phyloP scores from a whole-genome alignment of 2,888 invertebrate species.

The Schizaphis graminum region DNA sequence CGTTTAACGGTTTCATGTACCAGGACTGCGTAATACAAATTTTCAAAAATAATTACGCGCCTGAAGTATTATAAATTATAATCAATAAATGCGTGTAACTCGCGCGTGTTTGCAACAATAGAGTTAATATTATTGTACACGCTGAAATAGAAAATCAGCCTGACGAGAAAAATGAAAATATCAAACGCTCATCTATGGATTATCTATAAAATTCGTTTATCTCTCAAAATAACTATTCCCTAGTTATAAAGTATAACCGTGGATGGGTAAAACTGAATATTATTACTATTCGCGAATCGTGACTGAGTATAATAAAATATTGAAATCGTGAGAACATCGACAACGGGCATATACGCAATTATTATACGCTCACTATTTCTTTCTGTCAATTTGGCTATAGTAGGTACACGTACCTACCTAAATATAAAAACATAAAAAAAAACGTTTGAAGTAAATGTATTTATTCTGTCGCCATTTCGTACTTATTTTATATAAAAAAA shows the following conservation, averaged over 20 bases:
- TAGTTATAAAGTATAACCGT: neutral
- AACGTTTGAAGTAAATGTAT: neutral
- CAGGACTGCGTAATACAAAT: neutral
- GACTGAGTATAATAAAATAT: neutral
- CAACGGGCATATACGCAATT: neutral
- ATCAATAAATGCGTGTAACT: neutral
- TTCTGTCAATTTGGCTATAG: neutral
- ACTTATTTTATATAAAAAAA: too few relatives aligned
- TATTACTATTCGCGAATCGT: neutral
- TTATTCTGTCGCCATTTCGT: neutral
- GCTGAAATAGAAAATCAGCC: neutral
- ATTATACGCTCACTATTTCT: neutral
- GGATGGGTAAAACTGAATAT: neutral
- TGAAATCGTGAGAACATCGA: neutral
- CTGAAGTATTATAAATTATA: neutral
- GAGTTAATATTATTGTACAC: neutral
- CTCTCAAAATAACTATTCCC: neutral
- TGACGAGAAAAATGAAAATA: neutral
- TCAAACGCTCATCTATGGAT: neutral
- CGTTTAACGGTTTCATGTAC: neutral
- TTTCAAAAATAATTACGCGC: neutral
- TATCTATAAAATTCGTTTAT: neutral
- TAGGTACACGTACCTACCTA: neutral
- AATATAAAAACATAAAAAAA: neutral
- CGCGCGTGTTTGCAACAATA: neutral